phyloP scores from a whole-genome alignment of 2,113 vertebrate species.

The Pluvianellus socialis region DNA sequence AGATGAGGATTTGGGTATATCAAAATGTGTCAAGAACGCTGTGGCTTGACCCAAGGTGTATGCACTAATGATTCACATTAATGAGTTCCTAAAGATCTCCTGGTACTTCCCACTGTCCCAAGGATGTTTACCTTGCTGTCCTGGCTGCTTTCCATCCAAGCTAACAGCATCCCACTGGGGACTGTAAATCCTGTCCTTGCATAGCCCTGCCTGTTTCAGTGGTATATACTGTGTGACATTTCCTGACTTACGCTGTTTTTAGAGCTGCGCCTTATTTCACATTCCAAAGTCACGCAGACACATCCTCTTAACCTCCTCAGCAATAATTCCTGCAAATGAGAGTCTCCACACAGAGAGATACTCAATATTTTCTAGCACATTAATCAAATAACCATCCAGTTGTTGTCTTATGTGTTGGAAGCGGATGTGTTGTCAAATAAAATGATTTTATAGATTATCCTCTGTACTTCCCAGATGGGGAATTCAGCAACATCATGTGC shows the following conservation, averaged over 20 bases:
- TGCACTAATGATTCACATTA: not conserved
- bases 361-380: constrained; percentile 41
- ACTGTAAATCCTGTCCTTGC: constrained; percentile 1
- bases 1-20: not conserved
- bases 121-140: not conserved
- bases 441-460: constrained; percentile 69
- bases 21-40: not conserved
- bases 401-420: constrained; percentile 45
- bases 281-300: constrained; percentile 26
- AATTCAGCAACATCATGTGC: constrained; percentile 58
- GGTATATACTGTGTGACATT: constrained; percentile 4
- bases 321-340: constrained; percentile 65
- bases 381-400: constrained; percentile 68
- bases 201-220: not conserved
- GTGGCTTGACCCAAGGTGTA: not conserved
- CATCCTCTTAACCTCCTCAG: constrained; percentile 25
- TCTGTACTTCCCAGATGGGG: constrained; percentile 20
- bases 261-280: constrained; percentile 20
- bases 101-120: not conserved
- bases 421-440: constrained; percentile 58
- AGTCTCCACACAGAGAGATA: constrained; percentile 30
- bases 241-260: constrained; percentile 4
- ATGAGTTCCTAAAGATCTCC: not conserved
- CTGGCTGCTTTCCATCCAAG: not conserved
- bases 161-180: not conserved